phyloP scores from a whole-genome alignment of 2,888 invertebrate genomes.

The Bombylius major region DNA sequence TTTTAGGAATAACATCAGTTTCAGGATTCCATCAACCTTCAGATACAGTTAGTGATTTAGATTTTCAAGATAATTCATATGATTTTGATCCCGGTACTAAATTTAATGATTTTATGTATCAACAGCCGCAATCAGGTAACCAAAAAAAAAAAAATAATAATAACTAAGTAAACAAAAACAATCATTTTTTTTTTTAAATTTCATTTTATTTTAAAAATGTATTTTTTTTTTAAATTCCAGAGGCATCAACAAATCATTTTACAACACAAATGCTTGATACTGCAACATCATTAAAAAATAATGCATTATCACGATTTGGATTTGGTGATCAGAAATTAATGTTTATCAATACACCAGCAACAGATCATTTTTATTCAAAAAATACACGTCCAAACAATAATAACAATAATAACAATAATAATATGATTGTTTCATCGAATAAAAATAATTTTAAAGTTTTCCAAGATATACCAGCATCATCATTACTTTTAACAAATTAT shows the following conservation, averaged over 20 bases:
- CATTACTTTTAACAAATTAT: conserved; percentile 69
- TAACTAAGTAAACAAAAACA: neutral
- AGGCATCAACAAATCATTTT: conserved; percentile 28
- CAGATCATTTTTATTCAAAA: conserved; percentile 40
- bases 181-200: neutral
- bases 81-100: conserved; percentile 37
- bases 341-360: conserved; percentile 44
- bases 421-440: conserved; percentile 21
- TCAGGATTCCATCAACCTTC: conserved; percentile 33
- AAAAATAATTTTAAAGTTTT: conserved; percentile 67
- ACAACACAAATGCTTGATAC: conserved; percentile 24
- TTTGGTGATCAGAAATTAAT: conserved; percentile 50
- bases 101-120: conserved; percentile 24
- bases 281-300: conserved; percentile 20
- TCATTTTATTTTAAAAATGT: too few relatives aligned
- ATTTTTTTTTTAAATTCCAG: conserved; percentile 23
- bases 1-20: conserved; percentile 28
- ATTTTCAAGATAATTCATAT: conserved; percentile 59
- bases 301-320: conserved; percentile 39
- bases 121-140: conserved; percentile 19
- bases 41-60: conserved; percentile 49
- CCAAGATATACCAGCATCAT: conserved; percentile 75
- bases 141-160: neutral
- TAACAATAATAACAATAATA: neutral
- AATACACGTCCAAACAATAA: conserved; percentile 26